Conservation (phyloP, 2,888 invertebrate species). For the Aphelenchoides bicaudatus region DNA sequence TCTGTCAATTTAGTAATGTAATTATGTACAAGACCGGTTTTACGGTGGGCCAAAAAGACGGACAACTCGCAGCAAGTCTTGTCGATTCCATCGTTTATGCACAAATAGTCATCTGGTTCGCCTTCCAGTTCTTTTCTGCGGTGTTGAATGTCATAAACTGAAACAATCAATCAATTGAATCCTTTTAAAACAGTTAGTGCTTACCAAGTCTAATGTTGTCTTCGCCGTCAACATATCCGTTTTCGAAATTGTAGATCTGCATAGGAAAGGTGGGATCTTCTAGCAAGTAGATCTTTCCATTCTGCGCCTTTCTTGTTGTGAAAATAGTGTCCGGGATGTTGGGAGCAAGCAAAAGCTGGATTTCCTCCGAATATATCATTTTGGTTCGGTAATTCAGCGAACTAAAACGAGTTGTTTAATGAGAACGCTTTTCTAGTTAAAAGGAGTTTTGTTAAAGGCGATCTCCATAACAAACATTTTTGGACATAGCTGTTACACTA, state of each 20-base stretch:
- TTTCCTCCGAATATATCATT: no score
- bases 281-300: constrained; percentile 4
- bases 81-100: constrained; percentile 9
- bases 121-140: background rate
- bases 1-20: background rate
- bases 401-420: no score
- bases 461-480: no score
- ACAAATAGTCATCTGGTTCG: background rate
- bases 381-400: no score
- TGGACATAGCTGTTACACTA: no score
- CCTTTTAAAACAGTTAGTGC: no score
- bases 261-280: background rate
- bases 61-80: constrained; percentile 2
- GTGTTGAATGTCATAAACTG: background rate
- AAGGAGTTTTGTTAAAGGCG: no score
- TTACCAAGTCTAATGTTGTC: no score
- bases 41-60: background rate
- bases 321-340: background rate
- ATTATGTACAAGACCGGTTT: constrained; percentile 6
- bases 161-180: background rate
- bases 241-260: background rate
- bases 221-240: background rate
- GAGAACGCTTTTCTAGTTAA: no score
- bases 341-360: background rate
- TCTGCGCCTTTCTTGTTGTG: background rate